Evolutionary conservation across 2,888 invertebrate genomes (phyloP).

Genomic region (Epinotia ramella): DNA sequence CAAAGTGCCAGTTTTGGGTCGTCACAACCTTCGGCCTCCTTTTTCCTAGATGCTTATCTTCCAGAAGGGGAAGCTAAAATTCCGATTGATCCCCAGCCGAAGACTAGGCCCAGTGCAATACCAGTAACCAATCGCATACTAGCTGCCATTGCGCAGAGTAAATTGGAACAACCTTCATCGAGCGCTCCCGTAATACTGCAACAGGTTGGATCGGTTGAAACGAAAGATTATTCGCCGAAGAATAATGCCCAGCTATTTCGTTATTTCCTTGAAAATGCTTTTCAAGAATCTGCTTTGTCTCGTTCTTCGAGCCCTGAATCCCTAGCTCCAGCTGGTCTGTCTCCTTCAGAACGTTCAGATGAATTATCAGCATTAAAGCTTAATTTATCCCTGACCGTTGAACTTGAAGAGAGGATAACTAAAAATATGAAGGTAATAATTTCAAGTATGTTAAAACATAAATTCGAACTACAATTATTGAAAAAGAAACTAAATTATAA

Average conservation of each 20-base stretch:
- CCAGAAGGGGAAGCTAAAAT: background rate
- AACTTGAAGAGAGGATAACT: background rate
- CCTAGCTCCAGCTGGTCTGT: background rate
- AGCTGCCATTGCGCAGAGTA: constrained; percentile 7
- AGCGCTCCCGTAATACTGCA: background rate
- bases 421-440: constrained; percentile 6
- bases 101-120: background rate
- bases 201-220: background rate
- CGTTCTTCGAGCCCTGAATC: constrained; percentile 2
- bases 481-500: constrained; percentile 2
- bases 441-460: background rate
- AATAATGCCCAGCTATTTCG: background rate
- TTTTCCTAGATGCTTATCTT: background rate
- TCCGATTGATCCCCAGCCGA: background rate
- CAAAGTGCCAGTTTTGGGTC: background rate
- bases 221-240: background rate
- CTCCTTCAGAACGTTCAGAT: background rate
- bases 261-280: constrained; percentile 2
- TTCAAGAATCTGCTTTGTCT: constrained; percentile 7
- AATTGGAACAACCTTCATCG: background rate
- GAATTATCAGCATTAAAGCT: constrained; percentile 1
- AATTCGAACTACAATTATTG: background rate
- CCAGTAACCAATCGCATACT: constrained; percentile 1
- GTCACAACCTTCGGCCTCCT: background rate
- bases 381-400: background rate